Evolutionary conservation across 2,888 invertebrate species (phyloP), one percentile per base, ranked within the genome.

Genomic region (Cheilosia variabilis): DNA sequence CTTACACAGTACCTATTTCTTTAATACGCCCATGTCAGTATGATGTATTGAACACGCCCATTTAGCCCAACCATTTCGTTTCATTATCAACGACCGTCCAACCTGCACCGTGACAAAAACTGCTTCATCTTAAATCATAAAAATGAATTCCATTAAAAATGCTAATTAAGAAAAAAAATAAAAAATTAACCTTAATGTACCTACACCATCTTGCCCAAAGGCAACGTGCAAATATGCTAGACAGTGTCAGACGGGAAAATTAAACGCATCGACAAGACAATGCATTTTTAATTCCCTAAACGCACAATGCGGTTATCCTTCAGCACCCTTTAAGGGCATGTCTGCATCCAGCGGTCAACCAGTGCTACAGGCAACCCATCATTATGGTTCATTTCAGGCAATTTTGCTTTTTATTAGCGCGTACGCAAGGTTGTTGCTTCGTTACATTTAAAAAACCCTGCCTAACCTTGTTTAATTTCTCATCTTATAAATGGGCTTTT

Each of bases 301-400:
- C 53, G 37, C n/a, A 37, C 47, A 66, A 68, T 75, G 73, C 9
- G 22, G 83, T 63, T 84, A 53, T 79, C 83, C 83, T 84, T 84
- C 79, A 65, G 63, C 15, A 43, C 79, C 83, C 55, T 79, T 65
- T 84, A 84, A 73, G 75, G 83, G 73, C 69, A 22, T 62, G 78
- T 50, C 66, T 72, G 66, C 66, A 73, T 75, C 50, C 50, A 24
- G 27, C 15, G 24, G 24, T 27, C 41, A 27, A 31, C 63, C 22
- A 10, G 22, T 10, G 7, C 7, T 41, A 37, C 27, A n/a, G 19
- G 53, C 69, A 78, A 15, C 62, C 69, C 58, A 65, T 84, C 50
- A 79, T 84, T 75, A 83, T 62, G 27, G 22, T n/a, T 13, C 5
- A 47, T 47, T 47, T 17, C 45, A 19, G 24, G 2, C 4, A 24